Conservation (phyloP, 2,113 vertebrate species). For the Oenanthe oenanthe region DNA sequence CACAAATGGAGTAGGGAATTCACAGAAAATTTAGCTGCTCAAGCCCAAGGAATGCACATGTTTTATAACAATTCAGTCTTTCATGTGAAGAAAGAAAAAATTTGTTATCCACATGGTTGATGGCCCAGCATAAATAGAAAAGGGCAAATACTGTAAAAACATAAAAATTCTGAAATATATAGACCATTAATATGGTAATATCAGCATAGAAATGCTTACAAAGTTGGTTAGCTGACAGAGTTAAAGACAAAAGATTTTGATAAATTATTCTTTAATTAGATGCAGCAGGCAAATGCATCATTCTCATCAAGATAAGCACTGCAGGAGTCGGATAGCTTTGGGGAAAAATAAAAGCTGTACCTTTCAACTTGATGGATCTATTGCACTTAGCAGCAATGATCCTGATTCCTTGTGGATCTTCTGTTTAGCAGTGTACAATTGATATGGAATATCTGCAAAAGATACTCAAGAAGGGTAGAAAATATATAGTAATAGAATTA, state of each 20-base stretch:
- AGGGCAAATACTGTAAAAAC: neutral
- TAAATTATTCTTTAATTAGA: neutral
- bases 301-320: neutral
- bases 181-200: neutral
- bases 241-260: neutral
- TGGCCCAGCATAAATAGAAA: neutral
- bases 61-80: neutral
- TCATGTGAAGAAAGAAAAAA: neutral
- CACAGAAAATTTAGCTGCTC: neutral
- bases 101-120: neutral
- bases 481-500: neutral
- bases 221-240: neutral
- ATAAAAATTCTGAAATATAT: neutral
- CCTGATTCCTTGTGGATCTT: neutral
- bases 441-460: neutral
- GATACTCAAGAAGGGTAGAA: neutral
- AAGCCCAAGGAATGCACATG: neutral
- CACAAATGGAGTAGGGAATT: neutral
- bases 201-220: neutral
- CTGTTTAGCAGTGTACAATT: neutral
- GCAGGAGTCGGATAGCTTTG: neutral
- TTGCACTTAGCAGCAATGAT: neutral
- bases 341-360: accelerated
- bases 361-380: neutral
- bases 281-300: neutral